Conservation (phyloP, 2,113 vertebrate genomes). For the Dissostichus mawsoni region DNA sequence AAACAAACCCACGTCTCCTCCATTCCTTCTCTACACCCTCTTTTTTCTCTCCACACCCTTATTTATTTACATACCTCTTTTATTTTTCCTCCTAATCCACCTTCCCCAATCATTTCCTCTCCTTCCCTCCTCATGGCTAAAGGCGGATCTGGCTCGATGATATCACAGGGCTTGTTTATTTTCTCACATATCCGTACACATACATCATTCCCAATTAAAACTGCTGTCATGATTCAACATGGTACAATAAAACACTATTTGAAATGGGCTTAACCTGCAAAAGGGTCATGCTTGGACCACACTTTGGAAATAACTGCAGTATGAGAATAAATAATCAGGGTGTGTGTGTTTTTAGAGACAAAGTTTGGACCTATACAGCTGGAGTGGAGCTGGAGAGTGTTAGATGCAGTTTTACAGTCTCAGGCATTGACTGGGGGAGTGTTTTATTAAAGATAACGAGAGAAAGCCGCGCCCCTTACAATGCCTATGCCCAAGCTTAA, state of each 20-base stretch:
- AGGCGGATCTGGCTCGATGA: not conserved
- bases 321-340: slow-evolving; percentile 35
- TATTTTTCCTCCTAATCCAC: not conserved
- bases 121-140: not conserved
- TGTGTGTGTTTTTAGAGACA: slow-evolving; percentile 39
- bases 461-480: slow-evolving; percentile 62
- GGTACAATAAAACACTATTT: slow-evolving; percentile 32
- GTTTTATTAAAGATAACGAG: slow-evolving; percentile 82
- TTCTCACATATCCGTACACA: not conserved
- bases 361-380: slow-evolving; percentile 60
- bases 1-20: not conserved
- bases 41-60: not conserved
- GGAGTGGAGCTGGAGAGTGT: slow-evolving; percentile 51
- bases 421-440: slow-evolving; percentile 72
- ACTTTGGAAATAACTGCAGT: slow-evolving; percentile 25
- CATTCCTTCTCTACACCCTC: not conserved
- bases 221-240: not conserved
- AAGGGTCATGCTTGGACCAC: slow-evolving; percentile 20
- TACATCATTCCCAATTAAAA: slow-evolving; percentile 31
- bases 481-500: slow-evolving; percentile 68
- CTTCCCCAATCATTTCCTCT: slow-evolving; percentile 3
- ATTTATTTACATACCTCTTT: not conserved
- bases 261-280: slow-evolving; percentile 5
- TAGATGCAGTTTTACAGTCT: slow-evolving; percentile 68
- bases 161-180: slow-evolving; percentile 9